Base-by-base conservation (phyloP, 2,797 vertebrate genomes). In the Thripadectes ignobilis region DNA sequence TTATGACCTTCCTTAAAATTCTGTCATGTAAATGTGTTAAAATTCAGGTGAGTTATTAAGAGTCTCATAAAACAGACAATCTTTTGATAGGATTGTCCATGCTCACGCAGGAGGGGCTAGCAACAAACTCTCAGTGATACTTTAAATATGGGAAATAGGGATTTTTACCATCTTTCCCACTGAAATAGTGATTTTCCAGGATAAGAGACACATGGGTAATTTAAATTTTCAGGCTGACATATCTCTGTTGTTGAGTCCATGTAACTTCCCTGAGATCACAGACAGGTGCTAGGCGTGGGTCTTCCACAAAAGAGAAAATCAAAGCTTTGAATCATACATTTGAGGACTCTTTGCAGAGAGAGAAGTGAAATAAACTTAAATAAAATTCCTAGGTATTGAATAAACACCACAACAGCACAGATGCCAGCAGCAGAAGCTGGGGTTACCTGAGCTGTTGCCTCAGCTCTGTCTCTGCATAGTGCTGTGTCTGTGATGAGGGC, bases 291-390 rank as follows among this genome's bases (percentile, higher is more conserved):
- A 85, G 86, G 65, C 62, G 83, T 1, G 3, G 66, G 78, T 77
- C 84, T 85, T 93, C 39, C 54, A 68, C 43, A 69, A 38, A 87
- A 68, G 36, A 89, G n/a, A 74, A 92, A 89, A 95, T 86, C 83
- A 93, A 90, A 94, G 85, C 77, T 92, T 95, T 93, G 92, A 93
- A 65, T 84, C 67, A 58, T 39, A 43, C 30, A 80, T 92, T 87
- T 72, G 88, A 82, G 71, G 38, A 58, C 72, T 88, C 83, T 78
- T 92, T 46, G 79, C 83, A 61, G 74, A 82, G 38, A 88, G 4
- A 59, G 41, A 96, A 79, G 29, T 19, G 27, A 79, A 88, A 84
- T 83, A 43, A 85, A 85, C 93, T 76, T 61, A 77, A 94, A 88
- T 58, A 94, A 74, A 85, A 89, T 66, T 87, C 65, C 51, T 65